A percentile compares a stretch with the other conserved stretches of the same genome.
Evolutionary conservation across 2,113 vertebrate genomes (phyloP).

Genomic region (Callocephalon fimbriatum): DNA sequence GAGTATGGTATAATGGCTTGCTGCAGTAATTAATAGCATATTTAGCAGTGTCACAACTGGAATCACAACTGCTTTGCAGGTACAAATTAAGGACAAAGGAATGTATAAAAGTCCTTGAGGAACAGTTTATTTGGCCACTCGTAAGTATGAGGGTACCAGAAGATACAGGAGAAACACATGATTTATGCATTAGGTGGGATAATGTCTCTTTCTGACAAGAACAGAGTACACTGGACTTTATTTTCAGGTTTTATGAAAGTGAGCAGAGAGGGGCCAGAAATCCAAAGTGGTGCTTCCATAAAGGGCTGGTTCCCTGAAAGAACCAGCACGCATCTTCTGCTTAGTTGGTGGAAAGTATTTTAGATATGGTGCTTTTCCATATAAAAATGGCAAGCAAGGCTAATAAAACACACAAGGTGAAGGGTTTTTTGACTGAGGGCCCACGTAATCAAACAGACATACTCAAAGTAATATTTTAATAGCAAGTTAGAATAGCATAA

Average conservation of each 20-base stretch:
- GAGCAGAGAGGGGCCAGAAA: not conserved
- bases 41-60: conserved; percentile 31
- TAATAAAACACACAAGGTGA: not conserved
- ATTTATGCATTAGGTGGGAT: not conserved
- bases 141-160: not conserved
- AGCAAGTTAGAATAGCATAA: not conserved
- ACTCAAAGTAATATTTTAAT: not conserved
- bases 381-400: not conserved
- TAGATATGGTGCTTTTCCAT: not conserved
- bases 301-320: not conserved
- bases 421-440: not conserved
- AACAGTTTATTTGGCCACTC: not conserved
- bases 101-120: not conserved
- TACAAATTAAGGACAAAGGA: conserved; percentile 12
- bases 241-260: not conserved
- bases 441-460: not conserved
- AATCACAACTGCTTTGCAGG: conserved; percentile 33
- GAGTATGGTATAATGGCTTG: conserved; percentile 20
- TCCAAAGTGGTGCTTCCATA: not conserved
- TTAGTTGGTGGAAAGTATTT: not conserved
- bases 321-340: not conserved
- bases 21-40: conserved; percentile 57
- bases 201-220: not conserved
- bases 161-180: not conserved
- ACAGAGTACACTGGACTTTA: not conserved